phyloP scores from a whole-genome alignment of 2,797 vertebrate genomes.

The Fistularia tabacaria region DNA sequence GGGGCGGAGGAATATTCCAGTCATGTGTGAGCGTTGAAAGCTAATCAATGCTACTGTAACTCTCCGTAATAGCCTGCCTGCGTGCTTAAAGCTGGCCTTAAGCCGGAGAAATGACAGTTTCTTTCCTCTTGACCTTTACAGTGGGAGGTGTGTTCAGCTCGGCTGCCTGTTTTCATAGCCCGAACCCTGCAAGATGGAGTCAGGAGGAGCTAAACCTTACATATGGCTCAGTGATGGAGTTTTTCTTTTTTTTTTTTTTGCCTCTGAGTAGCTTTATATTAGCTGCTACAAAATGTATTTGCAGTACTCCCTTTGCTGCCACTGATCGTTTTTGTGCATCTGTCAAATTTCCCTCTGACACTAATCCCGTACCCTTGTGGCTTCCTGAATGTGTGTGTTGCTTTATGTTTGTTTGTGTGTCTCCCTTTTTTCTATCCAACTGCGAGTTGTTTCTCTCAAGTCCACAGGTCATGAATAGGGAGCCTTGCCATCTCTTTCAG shows the following conservation, averaged over 20 bases:
- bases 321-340: slow-evolving; percentile 14
- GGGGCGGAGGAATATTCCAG: slow-evolving; percentile 34
- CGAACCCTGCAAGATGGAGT: slow-evolving; percentile 3
- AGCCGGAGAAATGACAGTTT: slow-evolving; percentile 52
- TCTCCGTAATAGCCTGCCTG: slow-evolving; percentile 42
- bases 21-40: slow-evolving; percentile 54
- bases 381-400: slow-evolving; percentile 9
- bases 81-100: slow-evolving; percentile 38
- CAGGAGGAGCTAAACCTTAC: slow-evolving; percentile 3
- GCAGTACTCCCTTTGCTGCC: slow-evolving; percentile 5
- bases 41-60: slow-evolving; percentile 62
- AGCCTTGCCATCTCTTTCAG: slow-evolving; percentile 63
- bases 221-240: not conserved
- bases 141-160: slow-evolving; percentile 11
- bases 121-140: slow-evolving; percentile 51
- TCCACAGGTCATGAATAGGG: slow-evolving; percentile 53
- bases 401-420: slow-evolving; percentile 3
- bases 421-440: slow-evolving; percentile 15
- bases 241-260: not conserved
- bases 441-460: slow-evolving; percentile 42
- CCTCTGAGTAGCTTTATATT: too few species aligned
- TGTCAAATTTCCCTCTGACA: slow-evolving; percentile 2
- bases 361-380: slow-evolving; percentile 13
- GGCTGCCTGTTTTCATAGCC: slow-evolving; percentile 10
- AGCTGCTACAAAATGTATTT: not conserved